Base-by-base conservation (phyloP, 1,140 invertebrate species). In the Pachyrhynchus sulphureomaculatus region DNA sequence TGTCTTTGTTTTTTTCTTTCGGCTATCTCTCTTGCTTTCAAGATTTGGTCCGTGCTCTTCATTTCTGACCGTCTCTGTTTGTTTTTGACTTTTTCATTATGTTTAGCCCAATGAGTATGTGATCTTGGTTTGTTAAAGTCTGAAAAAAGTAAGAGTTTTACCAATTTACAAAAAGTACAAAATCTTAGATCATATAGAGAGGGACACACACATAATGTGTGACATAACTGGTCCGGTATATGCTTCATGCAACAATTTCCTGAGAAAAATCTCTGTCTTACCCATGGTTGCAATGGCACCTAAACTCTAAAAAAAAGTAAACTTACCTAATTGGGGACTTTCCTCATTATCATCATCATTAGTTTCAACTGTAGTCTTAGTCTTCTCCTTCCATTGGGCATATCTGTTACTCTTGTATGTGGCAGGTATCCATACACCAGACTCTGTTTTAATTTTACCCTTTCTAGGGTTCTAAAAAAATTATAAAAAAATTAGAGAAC, bases 361-460 rank as follows among this genome's bases (percentile, higher is more conserved):
- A 39, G 80, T 74, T 8, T 78, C 77, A 41, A 83, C 81, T 62
- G 86, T 83, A 23, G 86, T 75, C 78, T 93, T 93, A 33, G 84
- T 89, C 66, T 88, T 90, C 59, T 92, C 85, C 68, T 90, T 87
- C 95, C 95, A 98, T 32, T 88, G 82, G 42, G 86, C 84, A 76
- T 98, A 99, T 62, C 89, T 81, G 63, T 95, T 88, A 44, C 90
- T 90, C 77, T 97, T 97, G 76, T 93, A 99, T 0, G 91, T 90
- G 0, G 95, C 93, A 2, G 94, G 87, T 68, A 99, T 95, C 86
- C 92, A 93, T 0, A 84, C 86, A 8, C 96, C 96, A 52, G 92
- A 95, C 78, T 99, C 96, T 2, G 96, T 98, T 64, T 87, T 88
- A 64, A 99, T 96, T 79, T 93, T 95, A 42, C 87, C 88, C 15